phyloP scores from a whole-genome alignment of 2,797 vertebrate species.

The Anguilla obscura region DNA sequence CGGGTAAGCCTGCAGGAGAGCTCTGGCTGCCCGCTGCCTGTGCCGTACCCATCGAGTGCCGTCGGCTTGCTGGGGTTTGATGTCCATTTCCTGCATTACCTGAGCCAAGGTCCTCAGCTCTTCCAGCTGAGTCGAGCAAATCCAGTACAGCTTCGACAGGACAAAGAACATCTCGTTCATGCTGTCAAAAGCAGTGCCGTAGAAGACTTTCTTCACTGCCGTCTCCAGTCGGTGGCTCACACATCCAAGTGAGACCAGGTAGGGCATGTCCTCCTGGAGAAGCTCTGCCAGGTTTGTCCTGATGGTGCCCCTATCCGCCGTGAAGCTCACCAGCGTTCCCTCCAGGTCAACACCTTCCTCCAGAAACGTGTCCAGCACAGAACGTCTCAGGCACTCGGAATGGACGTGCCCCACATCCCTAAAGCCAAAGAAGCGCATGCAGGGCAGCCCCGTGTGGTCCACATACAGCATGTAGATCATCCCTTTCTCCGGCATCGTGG shows the following conservation, averaged over 20 bases:
- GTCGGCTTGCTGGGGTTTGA: constrained; percentile 19
- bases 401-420: constrained; percentile 11
- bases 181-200: constrained; percentile 11
- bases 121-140: background rate
- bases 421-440: constrained; percentile 27
- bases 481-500: constrained; percentile 1
- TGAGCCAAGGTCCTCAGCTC: constrained; percentile 17
- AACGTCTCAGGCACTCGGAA: constrained; percentile 18
- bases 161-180: constrained; percentile 17
- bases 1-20: constrained; percentile 17
- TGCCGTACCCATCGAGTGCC: constrained; percentile 27
- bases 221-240: constrained; percentile 19
- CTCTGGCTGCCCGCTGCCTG: constrained; percentile 9
- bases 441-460: constrained; percentile 16
- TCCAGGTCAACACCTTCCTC: constrained; percentile 16
- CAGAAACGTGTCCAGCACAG: background rate
- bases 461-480: constrained; percentile 26
- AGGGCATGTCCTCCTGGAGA: constrained; percentile 19
- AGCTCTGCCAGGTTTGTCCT: background rate
- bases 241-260: constrained; percentile 9
- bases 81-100: constrained; percentile 24
- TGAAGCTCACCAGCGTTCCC: constrained; percentile 19
- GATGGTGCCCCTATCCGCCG: constrained; percentile 17
- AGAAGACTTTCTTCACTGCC: constrained; percentile 13
- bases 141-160: constrained; percentile 21